phyloP scores from a whole-genome alignment of 2,888 invertebrate genomes.

The Branchellion lobata region DNA sequence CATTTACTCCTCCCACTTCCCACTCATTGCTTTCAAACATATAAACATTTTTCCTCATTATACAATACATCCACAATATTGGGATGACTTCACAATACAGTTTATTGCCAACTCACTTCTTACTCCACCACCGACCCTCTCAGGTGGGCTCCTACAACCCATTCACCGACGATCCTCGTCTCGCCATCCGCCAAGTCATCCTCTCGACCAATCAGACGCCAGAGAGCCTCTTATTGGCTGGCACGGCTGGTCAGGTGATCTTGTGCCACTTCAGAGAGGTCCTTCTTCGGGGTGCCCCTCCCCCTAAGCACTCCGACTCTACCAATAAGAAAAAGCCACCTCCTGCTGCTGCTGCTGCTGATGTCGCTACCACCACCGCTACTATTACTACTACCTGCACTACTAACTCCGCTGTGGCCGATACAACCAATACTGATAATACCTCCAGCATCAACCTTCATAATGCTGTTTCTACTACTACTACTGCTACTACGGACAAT shows the following conservation, averaged over 20 bases:
- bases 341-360: no score
- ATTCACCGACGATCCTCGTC: constrained; percentile 91
- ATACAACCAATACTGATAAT: not conserved
- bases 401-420: not conserved
- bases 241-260: constrained; percentile 91
- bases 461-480: not conserved
- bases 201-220: constrained; percentile 64
- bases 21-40: no score
- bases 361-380: no score
- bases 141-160: constrained; percentile 89
- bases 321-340: not conserved
- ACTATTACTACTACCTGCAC: no score
- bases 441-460: not conserved
- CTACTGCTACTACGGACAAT: not conserved
- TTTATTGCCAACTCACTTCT: no score
- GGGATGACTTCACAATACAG: no score
- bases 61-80: no score
- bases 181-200: constrained; percentile 76
- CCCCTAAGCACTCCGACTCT: not conserved
- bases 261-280: constrained; percentile 63
- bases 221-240: constrained; percentile 84
- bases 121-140: no score
- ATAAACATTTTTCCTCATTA: no score
- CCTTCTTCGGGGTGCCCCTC: no score
- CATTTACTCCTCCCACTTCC: no score